phyloP scores from a whole-genome alignment of 2,888 invertebrate species.

The Digitonthophagus gazella region DNA sequence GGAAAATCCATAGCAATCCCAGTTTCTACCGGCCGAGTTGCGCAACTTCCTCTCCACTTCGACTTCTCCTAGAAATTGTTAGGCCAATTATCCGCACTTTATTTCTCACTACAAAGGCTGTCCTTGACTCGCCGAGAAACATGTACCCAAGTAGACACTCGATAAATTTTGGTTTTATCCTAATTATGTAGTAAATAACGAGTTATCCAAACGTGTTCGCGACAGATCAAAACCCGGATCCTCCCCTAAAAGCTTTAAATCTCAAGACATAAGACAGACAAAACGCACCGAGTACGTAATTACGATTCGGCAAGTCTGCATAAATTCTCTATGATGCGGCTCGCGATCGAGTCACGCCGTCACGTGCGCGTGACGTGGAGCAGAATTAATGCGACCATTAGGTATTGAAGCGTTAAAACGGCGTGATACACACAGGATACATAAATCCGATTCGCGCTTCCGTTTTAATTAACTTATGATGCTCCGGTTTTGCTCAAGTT shows the following conservation, averaged over 20 bases:
- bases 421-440: not conserved
- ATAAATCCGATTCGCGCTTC: not conserved
- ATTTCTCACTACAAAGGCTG: too few relatives aligned
- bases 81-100: too few relatives aligned
- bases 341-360: not conserved
- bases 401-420: not conserved
- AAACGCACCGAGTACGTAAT: not conserved
- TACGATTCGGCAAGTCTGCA: not conserved
- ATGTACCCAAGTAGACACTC: too few relatives aligned
- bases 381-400: not conserved
- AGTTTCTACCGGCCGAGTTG: too few relatives aligned
- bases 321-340: not conserved
- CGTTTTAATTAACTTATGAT: not conserved
- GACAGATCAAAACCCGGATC: not conserved
- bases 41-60: too few relatives aligned
- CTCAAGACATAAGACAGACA: not conserved
- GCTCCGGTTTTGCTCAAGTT: too few relatives aligned
- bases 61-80: too few relatives aligned
- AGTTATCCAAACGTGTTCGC: not conserved
- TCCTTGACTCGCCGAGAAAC: too few relatives aligned
- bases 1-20: too few relatives aligned
- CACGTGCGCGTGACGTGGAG: not conserved
- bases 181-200: too few relatives aligned
- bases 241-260: not conserved
- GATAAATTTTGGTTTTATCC: too few relatives aligned